A percentile compares a stretch with the other conserved stretches of the same genome.
Evolutionary conservation across 2,797 vertebrate species (phyloP).

Genomic region (Megalops cyprinoides): DNA sequence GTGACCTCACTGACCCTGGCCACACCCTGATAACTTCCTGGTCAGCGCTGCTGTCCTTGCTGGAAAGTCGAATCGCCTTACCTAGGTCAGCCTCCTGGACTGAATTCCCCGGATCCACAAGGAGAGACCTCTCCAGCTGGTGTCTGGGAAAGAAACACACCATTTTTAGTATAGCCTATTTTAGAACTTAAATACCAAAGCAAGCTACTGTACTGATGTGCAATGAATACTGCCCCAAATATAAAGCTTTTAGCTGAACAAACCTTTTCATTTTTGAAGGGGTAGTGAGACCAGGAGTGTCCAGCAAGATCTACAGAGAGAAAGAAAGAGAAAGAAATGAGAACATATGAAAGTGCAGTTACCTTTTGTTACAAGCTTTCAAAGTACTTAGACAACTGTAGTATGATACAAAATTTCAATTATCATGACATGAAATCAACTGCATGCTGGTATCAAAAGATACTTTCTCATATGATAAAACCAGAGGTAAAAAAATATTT

Average conservation of each 20-base stretch:
- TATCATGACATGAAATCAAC: neutral
- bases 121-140: conserved; percentile 82
- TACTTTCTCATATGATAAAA: neutral
- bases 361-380: neutral
- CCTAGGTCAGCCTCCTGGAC: conserved; percentile 85
- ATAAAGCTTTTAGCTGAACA: conserved; percentile 6
- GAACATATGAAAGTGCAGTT: neutral
- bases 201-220: neutral
- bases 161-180: conserved; percentile 18
- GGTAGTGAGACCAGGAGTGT: conserved; percentile 90
- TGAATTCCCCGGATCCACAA: conserved; percentile 85
- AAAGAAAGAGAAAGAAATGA: conserved; percentile 24
- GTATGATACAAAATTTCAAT: neutral
- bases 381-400: neutral
- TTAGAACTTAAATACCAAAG: conserved; percentile 14
- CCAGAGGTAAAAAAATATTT: neutral
- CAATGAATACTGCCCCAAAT: neutral
- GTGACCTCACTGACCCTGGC: neutral
- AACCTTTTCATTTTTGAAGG: conserved; percentile 85
- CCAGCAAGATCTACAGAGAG: conserved; percentile 83
- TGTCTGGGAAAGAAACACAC: conserved; percentile 74
- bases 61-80: conserved; percentile 51
- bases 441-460: neutral
- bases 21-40: neutral
- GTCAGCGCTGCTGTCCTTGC: conserved; percentile 23